Percentiles rank a stretch among this genome's conserved stretches.
These are phyloP conservation scores for Heterochromis multidens DNA, from an alignment of 2,113 vertebrate genomes.

Conservation along the genomic window DNA sequence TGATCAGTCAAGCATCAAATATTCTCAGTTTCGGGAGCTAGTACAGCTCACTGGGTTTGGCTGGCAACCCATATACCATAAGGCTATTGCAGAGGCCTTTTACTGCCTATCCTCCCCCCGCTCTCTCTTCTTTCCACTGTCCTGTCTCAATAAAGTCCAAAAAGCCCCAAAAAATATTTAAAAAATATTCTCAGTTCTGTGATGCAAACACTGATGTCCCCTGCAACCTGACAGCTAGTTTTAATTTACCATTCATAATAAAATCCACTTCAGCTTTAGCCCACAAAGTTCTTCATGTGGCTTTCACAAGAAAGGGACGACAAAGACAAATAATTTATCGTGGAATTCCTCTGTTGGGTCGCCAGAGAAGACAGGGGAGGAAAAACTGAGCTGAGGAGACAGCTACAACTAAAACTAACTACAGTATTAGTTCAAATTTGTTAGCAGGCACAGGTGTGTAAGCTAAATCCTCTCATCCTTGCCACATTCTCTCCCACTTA, in stretches of 20 bases:
- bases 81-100: background rate
- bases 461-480: background rate
- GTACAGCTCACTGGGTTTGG: background rate
- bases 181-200: background rate
- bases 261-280: conserved; percentile 26
- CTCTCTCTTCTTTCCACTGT: background rate
- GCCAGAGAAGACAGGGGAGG: conserved; percentile 44
- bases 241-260: conserved; percentile 42
- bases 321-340: conserved; percentile 50
- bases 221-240: conserved; percentile 40
- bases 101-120: background rate
- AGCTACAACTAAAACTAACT: background rate
- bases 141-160: background rate
- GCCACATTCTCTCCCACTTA: background rate
- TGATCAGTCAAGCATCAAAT: background rate
- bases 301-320: conserved; percentile 37
- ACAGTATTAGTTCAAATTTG: background rate
- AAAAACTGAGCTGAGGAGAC: background rate
- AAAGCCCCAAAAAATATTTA: background rate
- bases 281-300: conserved; percentile 44
- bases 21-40: background rate
- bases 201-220: conserved; percentile 4
- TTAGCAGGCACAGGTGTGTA: background rate
- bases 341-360: conserved; percentile 55
- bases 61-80: background rate